phyloP scores from a whole-genome alignment of 1,140 invertebrate species.

The Bombus picipes region DNA sequence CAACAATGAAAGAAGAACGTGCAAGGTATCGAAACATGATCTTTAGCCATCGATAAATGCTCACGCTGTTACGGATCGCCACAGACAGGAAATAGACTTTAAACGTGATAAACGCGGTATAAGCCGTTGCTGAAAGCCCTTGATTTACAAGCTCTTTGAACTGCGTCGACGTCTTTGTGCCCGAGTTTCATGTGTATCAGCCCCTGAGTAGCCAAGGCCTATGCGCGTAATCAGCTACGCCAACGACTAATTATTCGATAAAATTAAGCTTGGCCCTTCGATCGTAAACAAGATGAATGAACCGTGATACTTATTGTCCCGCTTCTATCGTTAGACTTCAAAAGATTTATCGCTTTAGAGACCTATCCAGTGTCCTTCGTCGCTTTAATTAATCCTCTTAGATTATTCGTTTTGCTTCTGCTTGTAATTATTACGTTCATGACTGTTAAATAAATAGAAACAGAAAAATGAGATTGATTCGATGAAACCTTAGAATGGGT shows the following conservation, averaged over 20 bases:
- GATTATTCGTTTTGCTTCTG: neutral
- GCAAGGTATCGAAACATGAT: neutral
- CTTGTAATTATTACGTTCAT: neutral
- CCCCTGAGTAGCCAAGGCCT: neutral
- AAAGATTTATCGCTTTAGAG: neutral
- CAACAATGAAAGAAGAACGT: no score
- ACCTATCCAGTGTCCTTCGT: neutral
- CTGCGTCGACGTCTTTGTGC: conserved; percentile 18
- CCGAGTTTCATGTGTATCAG: neutral
- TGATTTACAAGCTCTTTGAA: conserved; percentile 25
- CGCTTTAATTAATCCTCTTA: conserved; percentile 5
- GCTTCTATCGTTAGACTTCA: neutral
- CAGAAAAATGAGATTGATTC: no score
- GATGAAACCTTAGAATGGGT: no score
- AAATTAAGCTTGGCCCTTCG: conserved; percentile 33
- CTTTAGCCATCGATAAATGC: conserved; percentile 1
- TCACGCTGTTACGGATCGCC: conserved; percentile 21
- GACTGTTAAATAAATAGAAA: no score
- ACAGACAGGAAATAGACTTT: conserved; percentile 18
- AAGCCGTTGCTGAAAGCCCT: neutral
- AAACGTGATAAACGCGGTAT: conserved; percentile 25
- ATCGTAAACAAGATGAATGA: conserved; percentile 19
- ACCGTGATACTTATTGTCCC: conserved; percentile 10
- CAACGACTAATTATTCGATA: conserved; percentile 41
- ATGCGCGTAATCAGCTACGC: conserved; percentile 19